Base-by-base conservation (phyloP, 1,140 invertebrate genomes). In the Oncopodura yosiiana region DNA sequence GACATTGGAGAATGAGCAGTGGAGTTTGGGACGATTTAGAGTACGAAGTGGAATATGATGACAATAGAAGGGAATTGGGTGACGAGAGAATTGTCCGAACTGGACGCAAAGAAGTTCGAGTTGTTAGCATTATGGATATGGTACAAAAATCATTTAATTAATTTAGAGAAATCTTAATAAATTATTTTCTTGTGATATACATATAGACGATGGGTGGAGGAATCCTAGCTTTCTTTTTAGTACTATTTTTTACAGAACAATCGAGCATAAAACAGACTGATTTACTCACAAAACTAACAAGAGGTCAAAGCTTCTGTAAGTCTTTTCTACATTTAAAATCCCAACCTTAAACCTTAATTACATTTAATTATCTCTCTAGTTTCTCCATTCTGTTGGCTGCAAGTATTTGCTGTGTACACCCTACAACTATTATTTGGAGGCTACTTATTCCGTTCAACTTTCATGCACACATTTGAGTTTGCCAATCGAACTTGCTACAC, bases 31-130 rank as follows among this genome's bases (percentile, higher is more conserved):
- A 49, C 0, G 34, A 38, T 9, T 6, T 9, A 5, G 38, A 39
- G 16, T 49, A 49, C 18, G 46, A 49, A 37, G 18, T 49, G 16
- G 46, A 49, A 24, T 49, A 49, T n/a, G 46, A 49, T n/a, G 32
- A 26, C 1, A 14, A 14, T 8, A 14, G 30, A 34, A 34, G 6
- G 30, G 14, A 34, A 30, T 3, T 29, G 9, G 29, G 44, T 12
- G 44, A 46, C 18, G 44, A 36, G 23, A 34, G 38, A 24, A n/a
- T 11, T 6, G 46, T 49, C n/a, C 5, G 46, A 38, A 49, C 36
- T n/a, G 46, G 46, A 26, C 2, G 46, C 9, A 37, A 38, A 26
- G 46, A 49, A 49, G 32, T 37, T n/a, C 18, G 46, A 38, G 32
- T 34, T 3, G 38, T 49, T 23, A 30, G 46, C 3, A 24, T 49